These are phyloP conservation scores for Caenorhabditis becei DNA, from an alignment of 2,888 invertebrate genomes.

Conservation along the genomic window DNA sequence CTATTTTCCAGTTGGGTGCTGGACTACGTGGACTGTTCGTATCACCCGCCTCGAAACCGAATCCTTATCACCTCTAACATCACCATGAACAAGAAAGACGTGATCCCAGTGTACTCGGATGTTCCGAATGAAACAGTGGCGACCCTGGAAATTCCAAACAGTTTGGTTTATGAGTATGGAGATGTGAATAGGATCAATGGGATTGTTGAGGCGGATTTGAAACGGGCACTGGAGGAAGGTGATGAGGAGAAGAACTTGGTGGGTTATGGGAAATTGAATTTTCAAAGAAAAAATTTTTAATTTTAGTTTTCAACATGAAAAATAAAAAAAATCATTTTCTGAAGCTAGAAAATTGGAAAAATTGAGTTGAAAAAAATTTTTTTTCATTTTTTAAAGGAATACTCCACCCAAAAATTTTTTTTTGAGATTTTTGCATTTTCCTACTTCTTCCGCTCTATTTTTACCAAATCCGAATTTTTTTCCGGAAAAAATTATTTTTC, in stretches of 20 bases:
- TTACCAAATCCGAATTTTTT: no score
- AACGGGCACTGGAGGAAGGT: neutral
- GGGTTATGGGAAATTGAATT: no score
- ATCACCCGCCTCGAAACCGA: conserved; percentile 7
- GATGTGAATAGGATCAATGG: neutral
- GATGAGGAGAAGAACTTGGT: neutral
- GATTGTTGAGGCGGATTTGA: neutral
- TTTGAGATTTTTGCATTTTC: no score
- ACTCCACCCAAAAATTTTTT: no score
- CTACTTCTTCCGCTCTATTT: no score
- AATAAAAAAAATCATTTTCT: no score
- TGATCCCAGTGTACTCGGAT: conserved; percentile 25
- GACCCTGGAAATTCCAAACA: neutral
- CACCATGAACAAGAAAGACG: conserved; percentile 2
- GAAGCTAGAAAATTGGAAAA: neutral
- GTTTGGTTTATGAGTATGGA: conserved; percentile 12
- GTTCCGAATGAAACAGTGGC: neutral
- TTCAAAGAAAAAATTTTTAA: no score
- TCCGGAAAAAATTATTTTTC: no score
- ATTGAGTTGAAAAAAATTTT: neutral
- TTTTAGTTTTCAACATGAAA: no score
- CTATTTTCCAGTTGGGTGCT: no score
- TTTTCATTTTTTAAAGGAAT: no score
- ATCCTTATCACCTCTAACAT: conserved; percentile 7
- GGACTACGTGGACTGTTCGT: no score